Conservation (phyloP, 2,888 invertebrate species). For the Campoletis raptor region DNA sequence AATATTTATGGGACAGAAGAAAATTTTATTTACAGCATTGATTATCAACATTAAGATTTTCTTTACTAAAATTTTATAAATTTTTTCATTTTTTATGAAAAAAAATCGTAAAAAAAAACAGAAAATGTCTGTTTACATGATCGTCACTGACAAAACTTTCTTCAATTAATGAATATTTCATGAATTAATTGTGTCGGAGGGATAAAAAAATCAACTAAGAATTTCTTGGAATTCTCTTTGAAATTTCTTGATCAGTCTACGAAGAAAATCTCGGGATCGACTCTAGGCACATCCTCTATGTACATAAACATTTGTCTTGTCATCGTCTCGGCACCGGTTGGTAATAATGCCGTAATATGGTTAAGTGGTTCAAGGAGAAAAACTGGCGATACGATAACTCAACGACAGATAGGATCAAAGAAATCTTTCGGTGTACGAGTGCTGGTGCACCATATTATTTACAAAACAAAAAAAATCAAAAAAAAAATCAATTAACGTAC, state of each 20-base stretch:
- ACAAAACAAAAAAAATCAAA: not conserved
- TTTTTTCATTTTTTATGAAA: no score
- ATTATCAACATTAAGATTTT: no score
- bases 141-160: not conserved
- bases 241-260: not conserved
- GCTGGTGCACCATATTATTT: not conserved
- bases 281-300: not conserved
- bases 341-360: slow-evolving; percentile 69
- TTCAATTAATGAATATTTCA: not conserved
- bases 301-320: slow-evolving; percentile 34
- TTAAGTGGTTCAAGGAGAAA: slow-evolving; percentile 73
- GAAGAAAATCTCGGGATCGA: not conserved
- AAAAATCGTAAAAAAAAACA: no score
- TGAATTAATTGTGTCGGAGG: no score
- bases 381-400: slow-evolving; percentile 59
- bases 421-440: slow-evolving; percentile 2
- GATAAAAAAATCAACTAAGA: not conserved
- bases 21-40: no score
- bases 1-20: no score
- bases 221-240: not conserved
- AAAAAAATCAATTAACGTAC: not conserved
- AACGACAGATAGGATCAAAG: slow-evolving; percentile 46
- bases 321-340: slow-evolving; percentile 54
- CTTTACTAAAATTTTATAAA: no score
- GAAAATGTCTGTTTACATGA: no score